Evolutionary conservation across 2,888 invertebrate species (phyloP).

Genomic region (Dichetophora obliterata): DNA sequence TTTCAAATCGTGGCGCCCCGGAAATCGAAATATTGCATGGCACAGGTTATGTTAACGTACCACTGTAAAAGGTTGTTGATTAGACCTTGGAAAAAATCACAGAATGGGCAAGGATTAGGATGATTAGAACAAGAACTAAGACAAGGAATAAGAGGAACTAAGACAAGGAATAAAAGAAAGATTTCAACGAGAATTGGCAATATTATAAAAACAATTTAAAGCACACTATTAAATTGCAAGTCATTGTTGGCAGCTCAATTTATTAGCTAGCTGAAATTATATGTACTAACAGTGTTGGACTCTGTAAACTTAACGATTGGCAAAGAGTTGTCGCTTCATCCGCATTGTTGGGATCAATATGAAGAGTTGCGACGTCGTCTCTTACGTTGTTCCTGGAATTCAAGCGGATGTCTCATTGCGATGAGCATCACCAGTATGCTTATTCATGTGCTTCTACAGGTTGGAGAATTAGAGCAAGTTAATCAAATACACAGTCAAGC

Average conservation of each 20-base stretch:
- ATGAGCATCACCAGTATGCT: slow-evolving; percentile 68
- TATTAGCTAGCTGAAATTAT: slow-evolving; percentile 14
- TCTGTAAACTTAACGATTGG: neutral
- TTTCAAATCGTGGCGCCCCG: too few relatives aligned
- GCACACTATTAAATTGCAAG: neutral
- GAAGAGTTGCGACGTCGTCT: neutral
- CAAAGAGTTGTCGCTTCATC: neutral
- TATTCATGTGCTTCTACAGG: slow-evolving; percentile 66
- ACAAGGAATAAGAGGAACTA: too few relatives aligned
- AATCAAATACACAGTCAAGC: neutral
- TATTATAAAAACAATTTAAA: neutral
- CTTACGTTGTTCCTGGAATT: slow-evolving; percentile 54
- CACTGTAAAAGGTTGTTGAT: too few relatives aligned
- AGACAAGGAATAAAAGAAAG: too few relatives aligned
- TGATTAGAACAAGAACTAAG: too few relatives aligned
- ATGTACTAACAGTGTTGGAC: neutral
- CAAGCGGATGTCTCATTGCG: slow-evolving; percentile 67
- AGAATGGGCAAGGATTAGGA: too few relatives aligned
- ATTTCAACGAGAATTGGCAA: too few relatives aligned
- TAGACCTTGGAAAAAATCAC: too few relatives aligned
- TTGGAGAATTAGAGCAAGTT: neutral
- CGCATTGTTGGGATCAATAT: neutral
- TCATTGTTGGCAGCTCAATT: neutral
- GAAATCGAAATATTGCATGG: too few relatives aligned
- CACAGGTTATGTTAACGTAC: too few relatives aligned